Base-by-base conservation (phyloP, 2,113 vertebrate species). In the Platysternon megacephalum region DNA sequence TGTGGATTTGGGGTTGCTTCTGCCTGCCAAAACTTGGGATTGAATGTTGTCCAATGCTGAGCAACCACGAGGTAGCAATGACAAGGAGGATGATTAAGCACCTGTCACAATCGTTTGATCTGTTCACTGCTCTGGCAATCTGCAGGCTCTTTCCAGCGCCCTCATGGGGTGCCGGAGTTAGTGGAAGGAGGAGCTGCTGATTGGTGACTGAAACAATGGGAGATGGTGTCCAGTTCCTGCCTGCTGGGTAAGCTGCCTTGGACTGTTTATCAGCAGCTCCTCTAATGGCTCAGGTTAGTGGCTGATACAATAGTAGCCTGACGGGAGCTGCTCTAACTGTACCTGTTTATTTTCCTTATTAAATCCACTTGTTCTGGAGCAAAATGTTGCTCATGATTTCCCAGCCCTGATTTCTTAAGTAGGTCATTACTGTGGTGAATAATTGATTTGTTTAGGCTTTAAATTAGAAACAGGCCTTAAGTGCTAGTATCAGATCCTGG, bases 351-450 rank as follows among this genome's bases (percentile, higher is more conserved):
- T 78, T 93, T 90, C 9, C 88, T 39, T 82, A 90, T 84, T 53
- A 76, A 89, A 51, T 84, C 82, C 89, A 46, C 94, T 94, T 94
- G 81, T 91, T 89, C 94, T 89, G 46, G 49, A 79, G 58, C 78
- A 90, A 87, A 95, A 79, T 19, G 13, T 76, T 92, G n/a, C 90
- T 82, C 85, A 28, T 48, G 83, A 90, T 92, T n/a, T n/a, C 68
- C 82, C 89, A 72, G 89, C 82, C 93, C 85, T 95, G 95, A 89
- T 92, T 96, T 94, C 29, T 79, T 86, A 95, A 97, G 92, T 94
- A 92, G 94, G 85, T 91, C 2, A 1, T 94, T 93, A 92, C 91
- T 95, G 86, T 94, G 90, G 88, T 97, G 95, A 97, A 95, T 95
- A 95, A 97, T 95, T 88, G 87, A 93, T 94, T 94, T 86, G 79